A percentile compares a stretch with the other conserved stretches of the same genome.
These are phyloP conservation scores for Atta texana DNA, from an alignment of 1,140 invertebrate genomes.

Conservation along the genomic window DNA sequence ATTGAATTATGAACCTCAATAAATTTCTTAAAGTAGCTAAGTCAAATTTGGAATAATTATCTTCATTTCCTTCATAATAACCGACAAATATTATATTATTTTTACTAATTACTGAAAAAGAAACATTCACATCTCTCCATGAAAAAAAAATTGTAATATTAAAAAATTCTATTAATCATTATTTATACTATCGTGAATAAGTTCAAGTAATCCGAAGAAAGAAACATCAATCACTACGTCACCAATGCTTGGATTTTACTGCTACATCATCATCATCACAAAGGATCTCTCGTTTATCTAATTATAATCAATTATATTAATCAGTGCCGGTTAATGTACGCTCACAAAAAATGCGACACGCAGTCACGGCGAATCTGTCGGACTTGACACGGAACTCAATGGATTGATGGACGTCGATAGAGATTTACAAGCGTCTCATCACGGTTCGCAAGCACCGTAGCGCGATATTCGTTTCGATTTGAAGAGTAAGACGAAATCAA, in stretches of 20 bases:
- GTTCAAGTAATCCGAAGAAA: not conserved
- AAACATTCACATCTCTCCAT: not conserved
- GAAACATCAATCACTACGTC: not conserved
- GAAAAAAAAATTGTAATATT: not conserved
- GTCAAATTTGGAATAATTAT: not conserved
- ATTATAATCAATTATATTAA: conserved; percentile 23
- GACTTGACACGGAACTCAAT: conserved; percentile 30
- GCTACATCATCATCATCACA: not conserved
- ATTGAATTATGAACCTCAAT: not conserved
- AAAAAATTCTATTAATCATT: not conserved
- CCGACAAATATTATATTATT: not conserved
- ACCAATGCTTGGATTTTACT: not conserved
- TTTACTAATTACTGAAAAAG: not conserved
- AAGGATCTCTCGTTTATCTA: not conserved
- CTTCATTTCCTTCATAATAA: not conserved
- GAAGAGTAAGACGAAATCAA: conserved; percentile 24
- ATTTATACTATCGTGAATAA: not conserved
- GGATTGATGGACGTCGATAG: conserved; percentile 32
- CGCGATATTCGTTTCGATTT: conserved; percentile 17
- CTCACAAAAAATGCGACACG: conserved; percentile 28
- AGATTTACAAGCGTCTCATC: conserved; percentile 45
- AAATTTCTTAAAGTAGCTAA: not conserved
- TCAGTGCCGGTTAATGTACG: not conserved
- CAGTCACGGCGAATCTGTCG: conserved; percentile 22
- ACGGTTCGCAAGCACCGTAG: conserved; percentile 8